Conservation (phyloP, 2,113 vertebrate genomes). For the Marmota monax region DNA sequence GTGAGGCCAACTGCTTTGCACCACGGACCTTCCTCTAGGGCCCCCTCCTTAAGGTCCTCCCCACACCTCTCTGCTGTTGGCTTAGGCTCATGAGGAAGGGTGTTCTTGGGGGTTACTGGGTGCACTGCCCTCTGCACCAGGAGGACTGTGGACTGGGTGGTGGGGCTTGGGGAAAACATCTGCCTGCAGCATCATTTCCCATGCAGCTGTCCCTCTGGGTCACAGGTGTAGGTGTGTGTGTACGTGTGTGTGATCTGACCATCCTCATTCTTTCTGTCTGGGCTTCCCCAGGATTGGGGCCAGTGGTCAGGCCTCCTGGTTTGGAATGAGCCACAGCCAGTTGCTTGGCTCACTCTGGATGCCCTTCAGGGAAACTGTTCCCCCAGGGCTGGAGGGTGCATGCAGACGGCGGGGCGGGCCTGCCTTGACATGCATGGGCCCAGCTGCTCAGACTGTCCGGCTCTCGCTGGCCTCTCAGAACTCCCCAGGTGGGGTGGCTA, state of each 20-base stretch:
- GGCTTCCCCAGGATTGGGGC: neutral
- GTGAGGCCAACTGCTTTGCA: neutral
- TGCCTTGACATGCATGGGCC: no score
- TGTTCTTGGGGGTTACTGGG: neutral
- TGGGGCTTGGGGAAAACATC: neutral
- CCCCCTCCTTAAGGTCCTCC: neutral
- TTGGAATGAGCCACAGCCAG: neutral
- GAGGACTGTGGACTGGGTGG: neutral
- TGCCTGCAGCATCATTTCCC: neutral
- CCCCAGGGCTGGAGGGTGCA: neutral
- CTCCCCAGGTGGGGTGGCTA: neutral
- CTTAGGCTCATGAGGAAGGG: neutral
- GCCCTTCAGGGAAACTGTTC: neutral
- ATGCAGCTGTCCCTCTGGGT: neutral
- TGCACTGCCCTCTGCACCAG: neutral
- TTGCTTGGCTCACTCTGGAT: neutral
- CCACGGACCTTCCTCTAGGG: neutral
- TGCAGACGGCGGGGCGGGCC: neutral
- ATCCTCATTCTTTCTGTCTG: neutral
- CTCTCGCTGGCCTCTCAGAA: neutral
- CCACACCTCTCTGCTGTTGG: neutral
- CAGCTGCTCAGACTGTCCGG: neutral
- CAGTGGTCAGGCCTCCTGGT: neutral
- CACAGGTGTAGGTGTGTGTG: neutral
- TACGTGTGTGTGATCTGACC: neutral